phyloP scores from a whole-genome alignment of 2,113 vertebrate species.

The Gavia stellata region DNA sequence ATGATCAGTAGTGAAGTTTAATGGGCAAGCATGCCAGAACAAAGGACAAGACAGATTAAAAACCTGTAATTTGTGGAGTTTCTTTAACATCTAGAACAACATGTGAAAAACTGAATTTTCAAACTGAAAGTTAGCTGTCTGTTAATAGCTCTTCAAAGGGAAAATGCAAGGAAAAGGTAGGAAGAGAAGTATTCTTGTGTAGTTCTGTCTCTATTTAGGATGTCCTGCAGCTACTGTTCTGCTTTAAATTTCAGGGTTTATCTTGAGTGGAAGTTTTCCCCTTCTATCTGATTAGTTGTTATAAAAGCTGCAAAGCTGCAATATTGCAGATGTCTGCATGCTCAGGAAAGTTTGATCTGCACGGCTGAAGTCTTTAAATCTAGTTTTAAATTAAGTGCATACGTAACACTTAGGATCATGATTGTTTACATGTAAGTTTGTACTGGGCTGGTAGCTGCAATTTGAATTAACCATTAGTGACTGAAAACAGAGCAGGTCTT shows the following conservation, averaged over 20 bases:
- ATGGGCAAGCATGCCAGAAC: not conserved
- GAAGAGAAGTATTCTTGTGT: not conserved
- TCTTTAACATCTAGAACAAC: not conserved
- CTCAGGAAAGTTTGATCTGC: not conserved
- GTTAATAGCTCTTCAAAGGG: not conserved
- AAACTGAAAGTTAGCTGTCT: not conserved
- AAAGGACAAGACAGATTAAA: not conserved
- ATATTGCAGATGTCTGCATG: not conserved
- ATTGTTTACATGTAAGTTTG: not conserved
- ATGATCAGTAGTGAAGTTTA: not conserved
- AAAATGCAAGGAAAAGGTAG: not conserved
- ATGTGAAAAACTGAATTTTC: not conserved
- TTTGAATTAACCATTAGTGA: not conserved
- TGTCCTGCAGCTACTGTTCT: not conserved
- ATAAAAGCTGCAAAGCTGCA: not conserved
- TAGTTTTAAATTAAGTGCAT: not conserved
- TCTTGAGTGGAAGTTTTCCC: not conserved
- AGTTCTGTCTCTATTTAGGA: not conserved
- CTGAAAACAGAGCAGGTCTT: not conserved
- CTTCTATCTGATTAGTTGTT: not conserved
- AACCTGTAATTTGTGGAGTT: not conserved
- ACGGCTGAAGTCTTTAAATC: not conserved
- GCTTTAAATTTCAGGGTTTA: not conserved
- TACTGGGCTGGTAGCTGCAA: not conserved
- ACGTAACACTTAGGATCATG: accelerated